These are phyloP conservation scores for Peromyscus melanophrys DNA, from an alignment of 2,797 vertebrate genomes.

Conservation along the genomic window DNA sequence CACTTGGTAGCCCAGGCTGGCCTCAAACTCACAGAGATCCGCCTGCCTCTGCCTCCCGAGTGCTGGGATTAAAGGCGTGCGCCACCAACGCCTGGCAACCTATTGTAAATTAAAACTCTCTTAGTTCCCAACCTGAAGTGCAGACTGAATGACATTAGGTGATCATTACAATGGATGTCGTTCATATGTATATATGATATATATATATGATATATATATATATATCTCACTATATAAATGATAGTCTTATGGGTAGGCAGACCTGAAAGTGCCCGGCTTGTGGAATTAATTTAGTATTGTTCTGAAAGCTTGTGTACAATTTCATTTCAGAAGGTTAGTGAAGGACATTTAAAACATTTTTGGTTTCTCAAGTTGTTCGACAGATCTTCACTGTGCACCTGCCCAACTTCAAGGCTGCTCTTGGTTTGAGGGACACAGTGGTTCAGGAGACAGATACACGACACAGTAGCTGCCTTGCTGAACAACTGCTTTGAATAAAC, in stretches of 20 bases:
- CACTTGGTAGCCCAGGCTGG: no score
- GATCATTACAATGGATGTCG: neutral
- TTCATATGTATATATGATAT: neutral
- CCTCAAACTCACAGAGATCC: no score
- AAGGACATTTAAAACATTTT: slow-evolving; percentile 3
- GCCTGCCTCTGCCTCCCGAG: no score
- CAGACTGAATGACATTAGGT: neutral
- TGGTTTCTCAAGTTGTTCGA: neutral
- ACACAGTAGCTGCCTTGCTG: neutral
- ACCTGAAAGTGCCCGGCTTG: neutral
- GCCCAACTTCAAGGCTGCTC: neutral
- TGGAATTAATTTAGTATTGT: neutral
- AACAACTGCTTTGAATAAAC: neutral
- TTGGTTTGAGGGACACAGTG: neutral
- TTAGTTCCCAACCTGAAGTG: neutral
- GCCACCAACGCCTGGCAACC: no score
- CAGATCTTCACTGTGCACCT: neutral
- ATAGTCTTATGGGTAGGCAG: neutral
- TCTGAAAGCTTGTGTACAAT: neutral
- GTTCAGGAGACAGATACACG: neutral
- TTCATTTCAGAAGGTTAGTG: neutral
- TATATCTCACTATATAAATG: neutral
- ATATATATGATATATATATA: neutral
- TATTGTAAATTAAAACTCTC: neutral
- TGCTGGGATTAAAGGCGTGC: no score